These are phyloP conservation scores for Dendroctonus valens DNA, from an alignment of 1,140 invertebrate genomes.

Conservation along the genomic window DNA sequence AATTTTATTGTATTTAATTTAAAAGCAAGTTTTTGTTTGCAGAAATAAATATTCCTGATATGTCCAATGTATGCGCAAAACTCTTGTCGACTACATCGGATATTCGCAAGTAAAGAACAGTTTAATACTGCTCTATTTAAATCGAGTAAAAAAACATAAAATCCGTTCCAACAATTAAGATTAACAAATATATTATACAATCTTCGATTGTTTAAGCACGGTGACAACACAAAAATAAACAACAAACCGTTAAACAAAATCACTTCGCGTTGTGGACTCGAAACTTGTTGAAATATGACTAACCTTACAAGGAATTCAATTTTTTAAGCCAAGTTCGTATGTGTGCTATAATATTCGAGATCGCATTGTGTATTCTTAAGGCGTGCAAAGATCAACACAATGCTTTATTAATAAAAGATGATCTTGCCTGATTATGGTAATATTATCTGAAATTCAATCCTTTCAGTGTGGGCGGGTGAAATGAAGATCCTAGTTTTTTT, in stretches of 20 bases:
- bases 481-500: slow-evolving; percentile 2
- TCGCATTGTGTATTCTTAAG: slow-evolving; percentile 24
- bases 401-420: slow-evolving; percentile 34
- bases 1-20: too few relatives aligned
- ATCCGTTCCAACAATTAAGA: too few relatives aligned
- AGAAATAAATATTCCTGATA: too few relatives aligned
- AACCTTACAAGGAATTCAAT: slow-evolving; percentile 24
- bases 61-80: too few relatives aligned
- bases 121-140: too few relatives aligned
- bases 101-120: too few relatives aligned
- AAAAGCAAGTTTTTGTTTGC: too few relatives aligned
- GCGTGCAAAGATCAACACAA: slow-evolving; percentile 26
- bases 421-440: slow-evolving; percentile 18
- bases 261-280: slow-evolving; percentile 7
- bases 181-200: too few relatives aligned
- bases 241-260: slow-evolving; percentile 4
- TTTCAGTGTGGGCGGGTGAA: slow-evolving; percentile 13
- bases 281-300: slow-evolving; percentile 28
- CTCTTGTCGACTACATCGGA: too few relatives aligned
- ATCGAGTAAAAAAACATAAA: too few relatives aligned
- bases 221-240: neutral
- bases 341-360: slow-evolving; percentile 19
- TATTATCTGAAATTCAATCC: slow-evolving; percentile 26
- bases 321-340: slow-evolving; percentile 20
- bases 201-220: neutral